Percentiles rank a stretch among this genome's conserved stretches.
These are phyloP conservation scores for Nerophis lumbriciformis DNA, from an alignment of 2,113 vertebrate species.

Conservation along the genomic window DNA sequence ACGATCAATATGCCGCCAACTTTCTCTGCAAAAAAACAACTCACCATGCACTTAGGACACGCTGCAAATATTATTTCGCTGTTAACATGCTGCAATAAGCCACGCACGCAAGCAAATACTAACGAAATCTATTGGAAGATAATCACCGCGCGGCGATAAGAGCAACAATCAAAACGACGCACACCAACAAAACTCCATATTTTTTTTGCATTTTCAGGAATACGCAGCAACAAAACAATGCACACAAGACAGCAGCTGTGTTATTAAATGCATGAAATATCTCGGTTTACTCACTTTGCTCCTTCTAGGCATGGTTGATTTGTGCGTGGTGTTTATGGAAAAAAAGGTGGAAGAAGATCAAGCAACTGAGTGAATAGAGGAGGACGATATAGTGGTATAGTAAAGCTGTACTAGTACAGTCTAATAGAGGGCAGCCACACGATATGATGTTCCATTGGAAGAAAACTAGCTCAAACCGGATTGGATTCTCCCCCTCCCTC, in stretches of 20 bases:
- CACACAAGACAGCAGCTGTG: slow-evolving; percentile 15
- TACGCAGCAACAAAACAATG: slow-evolving; percentile 7
- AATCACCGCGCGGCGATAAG: slow-evolving; percentile 34
- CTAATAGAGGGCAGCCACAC: slow-evolving; percentile 64
- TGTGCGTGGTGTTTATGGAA: slow-evolving; percentile 37
- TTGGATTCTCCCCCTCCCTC: slow-evolving; percentile 74
- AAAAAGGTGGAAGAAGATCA: slow-evolving; percentile 22
- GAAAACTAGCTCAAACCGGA: slow-evolving; percentile 86
- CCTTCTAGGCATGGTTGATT: slow-evolving; percentile 80
- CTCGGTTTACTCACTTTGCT: slow-evolving; percentile 73
- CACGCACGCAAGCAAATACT: neutral
- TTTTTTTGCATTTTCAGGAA: slow-evolving; percentile 9
- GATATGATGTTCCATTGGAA: slow-evolving; percentile 75
- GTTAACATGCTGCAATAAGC: neutral
- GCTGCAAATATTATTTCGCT: neutral
- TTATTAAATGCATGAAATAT: slow-evolving; percentile 51
- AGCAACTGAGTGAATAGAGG: slow-evolving; percentile 30
- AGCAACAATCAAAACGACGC: slow-evolving; percentile 40
- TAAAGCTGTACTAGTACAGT: slow-evolving; percentile 68
- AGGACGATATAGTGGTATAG: slow-evolving; percentile 54
- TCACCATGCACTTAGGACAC: neutral
- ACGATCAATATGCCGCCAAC: slow-evolving; percentile 66
- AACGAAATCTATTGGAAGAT: slow-evolving; percentile 19
- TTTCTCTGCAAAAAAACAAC: slow-evolving; percentile 50
- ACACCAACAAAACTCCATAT: slow-evolving; percentile 18